These are phyloP conservation scores for Dendrocopos noguchii DNA, from an alignment of 2,113 vertebrate genomes.

Conservation along the genomic window DNA sequence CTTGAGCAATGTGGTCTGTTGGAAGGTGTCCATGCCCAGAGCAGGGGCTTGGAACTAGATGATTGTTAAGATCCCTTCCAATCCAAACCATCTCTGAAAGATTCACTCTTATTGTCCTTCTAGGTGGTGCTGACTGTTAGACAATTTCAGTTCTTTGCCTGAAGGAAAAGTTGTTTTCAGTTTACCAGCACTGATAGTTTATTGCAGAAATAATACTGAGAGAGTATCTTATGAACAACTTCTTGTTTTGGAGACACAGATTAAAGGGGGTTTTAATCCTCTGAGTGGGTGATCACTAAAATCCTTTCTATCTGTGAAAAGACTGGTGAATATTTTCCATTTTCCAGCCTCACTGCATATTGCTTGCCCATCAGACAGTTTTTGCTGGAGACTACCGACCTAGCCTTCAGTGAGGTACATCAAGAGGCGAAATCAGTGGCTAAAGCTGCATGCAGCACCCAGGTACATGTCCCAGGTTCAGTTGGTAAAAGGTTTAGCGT, in stretches of 20 bases:
- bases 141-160: neutral
- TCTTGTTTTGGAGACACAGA: neutral
- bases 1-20: too few relatives aligned
- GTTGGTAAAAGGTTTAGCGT: neutral
- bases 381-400: neutral
- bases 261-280: neutral
- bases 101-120: accelerated
- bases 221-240: neutral
- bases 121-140: neutral
- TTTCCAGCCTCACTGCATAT: neutral
- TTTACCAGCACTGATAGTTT: neutral
- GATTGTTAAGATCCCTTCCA: too few relatives aligned
- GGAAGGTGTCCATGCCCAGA: too few relatives aligned
- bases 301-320: neutral
- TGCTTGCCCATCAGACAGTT: neutral
- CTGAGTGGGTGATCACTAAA: neutral
- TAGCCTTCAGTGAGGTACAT: neutral
- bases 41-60: too few relatives aligned
- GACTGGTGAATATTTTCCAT: neutral
- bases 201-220: neutral
- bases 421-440: neutral
- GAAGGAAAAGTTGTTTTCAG: neutral
- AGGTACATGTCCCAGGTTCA: neutral
- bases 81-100: neutral
- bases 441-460: neutral